These are phyloP conservation scores for Thinocorus orbignyianus DNA, from an alignment of 2,113 vertebrate genomes.

Conservation along the genomic window DNA sequence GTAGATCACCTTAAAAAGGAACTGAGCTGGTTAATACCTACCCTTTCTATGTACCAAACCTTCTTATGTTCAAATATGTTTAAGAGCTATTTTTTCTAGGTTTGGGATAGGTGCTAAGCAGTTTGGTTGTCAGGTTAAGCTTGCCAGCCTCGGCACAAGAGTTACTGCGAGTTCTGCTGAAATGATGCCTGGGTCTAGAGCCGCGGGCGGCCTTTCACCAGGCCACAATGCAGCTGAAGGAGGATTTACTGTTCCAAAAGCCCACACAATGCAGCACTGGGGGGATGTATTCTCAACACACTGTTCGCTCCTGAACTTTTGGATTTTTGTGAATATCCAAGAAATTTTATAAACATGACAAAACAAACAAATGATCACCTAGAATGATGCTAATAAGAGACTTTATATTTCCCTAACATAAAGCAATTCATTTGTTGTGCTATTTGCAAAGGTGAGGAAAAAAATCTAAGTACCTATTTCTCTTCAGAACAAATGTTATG, in stretches of 20 bases:
- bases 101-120: neutral
- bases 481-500: constrained; percentile 45
- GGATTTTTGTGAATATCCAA: neutral
- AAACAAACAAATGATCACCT: neutral
- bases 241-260: neutral
- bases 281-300: neutral
- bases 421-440: constrained; percentile 24
- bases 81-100: neutral
- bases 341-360: neutral
- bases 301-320: fast-evolving
- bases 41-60: neutral
- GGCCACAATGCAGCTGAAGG: neutral
- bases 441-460: constrained; percentile 10
- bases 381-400: neutral
- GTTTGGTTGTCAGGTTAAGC: neutral
- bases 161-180: neutral
- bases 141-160: neutral
- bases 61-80: neutral
- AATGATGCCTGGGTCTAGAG: neutral
- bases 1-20: neutral
- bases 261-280: neutral
- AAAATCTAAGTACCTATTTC: neutral
- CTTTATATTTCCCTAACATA: neutral
- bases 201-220: neutral
- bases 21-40: neutral